Conservation (phyloP, 2,888 invertebrate species). For the Phytoseiulus persimilis region DNA sequence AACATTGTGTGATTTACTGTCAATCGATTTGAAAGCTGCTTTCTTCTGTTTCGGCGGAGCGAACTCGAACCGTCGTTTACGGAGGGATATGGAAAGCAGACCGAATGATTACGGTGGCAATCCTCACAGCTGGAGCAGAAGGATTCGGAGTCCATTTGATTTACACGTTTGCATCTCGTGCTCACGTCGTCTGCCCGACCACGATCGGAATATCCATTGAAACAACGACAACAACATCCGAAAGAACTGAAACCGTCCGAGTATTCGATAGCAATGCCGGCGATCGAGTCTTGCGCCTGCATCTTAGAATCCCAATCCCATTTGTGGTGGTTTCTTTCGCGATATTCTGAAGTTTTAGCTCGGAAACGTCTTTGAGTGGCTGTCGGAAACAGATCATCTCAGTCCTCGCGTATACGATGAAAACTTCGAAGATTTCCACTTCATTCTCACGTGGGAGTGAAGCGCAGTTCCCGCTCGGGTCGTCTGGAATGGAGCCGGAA, state of each 20-base stretch:
- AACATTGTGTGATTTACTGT: background rate
- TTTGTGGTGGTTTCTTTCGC: too few relatives aligned
- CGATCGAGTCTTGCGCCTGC: too few relatives aligned
- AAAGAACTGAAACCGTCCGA: background rate
- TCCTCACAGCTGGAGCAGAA: background rate
- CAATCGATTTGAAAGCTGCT: background rate
- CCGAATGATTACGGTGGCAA: background rate
- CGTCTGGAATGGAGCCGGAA: background rate
- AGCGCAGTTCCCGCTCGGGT: background rate
- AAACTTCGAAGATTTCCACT: too few relatives aligned
- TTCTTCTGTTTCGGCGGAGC: background rate
- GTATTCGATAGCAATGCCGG: background rate
- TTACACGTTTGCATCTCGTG: background rate
- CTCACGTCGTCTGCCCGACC: background rate
- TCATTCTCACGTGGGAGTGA: background rate
- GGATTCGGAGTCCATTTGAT: background rate
- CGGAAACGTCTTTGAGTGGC: too few relatives aligned
- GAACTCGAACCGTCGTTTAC: background rate
- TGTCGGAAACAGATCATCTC: too few relatives aligned
- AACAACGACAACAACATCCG: background rate
- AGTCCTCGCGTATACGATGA: too few relatives aligned
- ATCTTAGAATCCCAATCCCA: too few relatives aligned
- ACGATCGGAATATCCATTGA: background rate
- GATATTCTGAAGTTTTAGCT: too few relatives aligned
- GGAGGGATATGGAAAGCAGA: background rate